Conservation (phyloP, 1,140 invertebrate species). For the Eupristina koningsbergeri region DNA sequence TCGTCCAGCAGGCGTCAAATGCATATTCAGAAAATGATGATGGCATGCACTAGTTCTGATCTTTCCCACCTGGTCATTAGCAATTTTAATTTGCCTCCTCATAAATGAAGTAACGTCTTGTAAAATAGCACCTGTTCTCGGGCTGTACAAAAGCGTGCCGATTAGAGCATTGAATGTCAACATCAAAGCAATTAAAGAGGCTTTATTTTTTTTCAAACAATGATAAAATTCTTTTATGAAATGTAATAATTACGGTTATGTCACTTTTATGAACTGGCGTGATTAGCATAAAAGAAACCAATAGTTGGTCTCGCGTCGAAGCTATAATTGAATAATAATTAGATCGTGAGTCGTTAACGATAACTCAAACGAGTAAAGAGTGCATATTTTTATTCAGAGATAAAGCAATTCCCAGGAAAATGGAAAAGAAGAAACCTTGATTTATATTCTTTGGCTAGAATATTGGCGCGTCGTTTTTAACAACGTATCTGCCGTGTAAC, state of each 20-base stretch:
- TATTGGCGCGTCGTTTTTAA: no score
- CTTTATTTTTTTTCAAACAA: not conserved
- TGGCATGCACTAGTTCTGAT: conserved; percentile 30
- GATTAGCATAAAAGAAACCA: not conserved
- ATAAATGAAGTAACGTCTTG: not conserved
- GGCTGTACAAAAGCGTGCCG: not conserved
- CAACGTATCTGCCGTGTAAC: not conserved
- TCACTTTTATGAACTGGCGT: not conserved
- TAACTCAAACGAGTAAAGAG: no score
- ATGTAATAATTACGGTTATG: not conserved
- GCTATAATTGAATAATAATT: not conserved
- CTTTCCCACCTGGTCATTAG: conserved; percentile 4
- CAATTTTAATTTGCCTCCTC: conserved; percentile 21
- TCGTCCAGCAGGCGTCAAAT: conserved; percentile 8
- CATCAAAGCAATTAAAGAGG: not conserved
- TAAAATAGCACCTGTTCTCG: not conserved
- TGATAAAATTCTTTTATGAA: not conserved
- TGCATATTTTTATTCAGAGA: not conserved
- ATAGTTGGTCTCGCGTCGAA: not conserved
- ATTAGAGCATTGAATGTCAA: not conserved
- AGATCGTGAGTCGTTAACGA: not conserved
- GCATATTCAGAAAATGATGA: conserved; percentile 32
- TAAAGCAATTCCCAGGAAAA: not conserved
- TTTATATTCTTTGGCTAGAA: no score
- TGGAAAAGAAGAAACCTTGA: no score